Evolutionary conservation across 1,140 invertebrate species (phyloP), one percentile per base, ranked within the genome.

Genomic region (Ostrea edulis): DNA sequence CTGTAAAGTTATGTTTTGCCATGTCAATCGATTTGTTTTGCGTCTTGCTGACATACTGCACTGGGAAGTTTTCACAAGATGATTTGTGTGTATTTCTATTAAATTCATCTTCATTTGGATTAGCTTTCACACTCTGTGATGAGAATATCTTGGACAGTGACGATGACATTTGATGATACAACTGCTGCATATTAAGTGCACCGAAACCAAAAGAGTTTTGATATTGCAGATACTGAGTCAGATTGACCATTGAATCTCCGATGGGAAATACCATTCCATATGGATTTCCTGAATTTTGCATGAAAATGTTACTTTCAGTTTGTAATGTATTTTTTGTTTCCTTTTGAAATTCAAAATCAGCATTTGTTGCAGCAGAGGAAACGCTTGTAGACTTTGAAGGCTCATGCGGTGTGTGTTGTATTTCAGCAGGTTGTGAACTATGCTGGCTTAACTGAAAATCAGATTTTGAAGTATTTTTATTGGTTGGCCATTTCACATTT

Each of bases 151-250:
- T 77, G 52, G 44, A 83, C 82, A 83, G 20, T 14, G 44, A 83
- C 17, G 82, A 35, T 52, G 82, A 83, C 82, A 83, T 83, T 83
- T 54, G 82, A 77, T 83, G 44, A 83, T 83, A 53, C 82, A 53
- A 11, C 12, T 83, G 82, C 29, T 77, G 68, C 68, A 77, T 77
- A 29, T 77, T 83, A 9, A 83, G 51, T 25, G 82, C 20, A n/a
- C 20, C n/a, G 51, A 53, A 83, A 17, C 82, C 82, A n/a, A 52
- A 62, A 20, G 55, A 77, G 29, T 83, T 52, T 52, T 83, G 82
- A 83, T 83, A 83, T 54, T 52, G 44, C 29, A 54, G 35, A 20
- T 53, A 83, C 11, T 83, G 82, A 83, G n/a, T 53, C 52, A 54
- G n/a, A 52, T 83, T 83, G 44, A 44, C 82, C 20, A 52, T 51